Percentiles rank a stretch among this genome's conserved stretches.
Conservation (phyloP, 1,140 invertebrate species). For the Cherax quadricarinatus region DNA sequence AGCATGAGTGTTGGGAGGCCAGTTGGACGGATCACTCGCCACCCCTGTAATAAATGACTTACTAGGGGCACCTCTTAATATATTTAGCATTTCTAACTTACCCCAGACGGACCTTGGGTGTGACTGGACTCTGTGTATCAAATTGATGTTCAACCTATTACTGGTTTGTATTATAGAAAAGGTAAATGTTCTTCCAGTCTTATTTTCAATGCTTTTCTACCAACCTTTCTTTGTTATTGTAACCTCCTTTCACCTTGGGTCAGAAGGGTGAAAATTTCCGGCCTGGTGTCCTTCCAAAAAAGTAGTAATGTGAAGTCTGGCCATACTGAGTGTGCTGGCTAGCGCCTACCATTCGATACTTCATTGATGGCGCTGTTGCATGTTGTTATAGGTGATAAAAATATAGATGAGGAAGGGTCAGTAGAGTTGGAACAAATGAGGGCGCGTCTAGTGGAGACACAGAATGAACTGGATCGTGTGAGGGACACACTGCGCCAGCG, state of each 20-base stretch:
- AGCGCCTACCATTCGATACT: constrained; percentile 51
- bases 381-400: constrained; percentile 74
- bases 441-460: constrained; percentile 71
- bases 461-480: constrained; percentile 72
- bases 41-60: constrained; percentile 48
- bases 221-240: background rate
- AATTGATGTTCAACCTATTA: constrained; percentile 2
- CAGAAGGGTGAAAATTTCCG: constrained; percentile 44
- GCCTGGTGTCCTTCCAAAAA: constrained; percentile 39
- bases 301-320: constrained; percentile 62
- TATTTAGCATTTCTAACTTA: constrained; percentile 8
- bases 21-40: constrained; percentile 41
- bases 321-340: constrained; percentile 55
- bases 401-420: constrained; percentile 72
- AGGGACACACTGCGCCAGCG: constrained; percentile 65
- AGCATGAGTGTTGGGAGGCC: constrained; percentile 51
- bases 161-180: constrained; percentile 23
- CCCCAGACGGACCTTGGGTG: constrained; percentile 33
- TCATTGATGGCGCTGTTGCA: constrained; percentile 72
- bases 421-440: constrained; percentile 73
- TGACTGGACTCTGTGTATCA: constrained; percentile 9
- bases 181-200: constrained; percentile 29
- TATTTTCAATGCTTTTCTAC: background rate
- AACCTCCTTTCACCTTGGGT: background rate
- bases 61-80: constrained; percentile 7